Percentiles rank a stretch among this genome's conserved stretches.
These are phyloP conservation scores for Orthonyx spaldingii DNA, from an alignment of 2,113 vertebrate genomes.

Conservation along the genomic window DNA sequence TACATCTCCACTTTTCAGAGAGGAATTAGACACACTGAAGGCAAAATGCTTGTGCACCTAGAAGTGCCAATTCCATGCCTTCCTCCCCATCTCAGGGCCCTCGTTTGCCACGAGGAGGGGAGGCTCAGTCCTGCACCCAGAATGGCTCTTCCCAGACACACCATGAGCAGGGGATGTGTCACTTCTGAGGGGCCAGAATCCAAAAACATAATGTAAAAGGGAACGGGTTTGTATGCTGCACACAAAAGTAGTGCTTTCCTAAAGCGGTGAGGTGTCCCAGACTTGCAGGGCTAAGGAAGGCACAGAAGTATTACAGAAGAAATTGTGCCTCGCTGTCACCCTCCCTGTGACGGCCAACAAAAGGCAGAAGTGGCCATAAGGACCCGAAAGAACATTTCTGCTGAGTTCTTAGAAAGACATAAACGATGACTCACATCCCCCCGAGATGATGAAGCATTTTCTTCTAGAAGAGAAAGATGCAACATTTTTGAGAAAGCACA, in stretches of 20 bases:
- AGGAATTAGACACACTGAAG: neutral
- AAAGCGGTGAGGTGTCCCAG: neutral
- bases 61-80: neutral
- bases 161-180: fast-evolving
- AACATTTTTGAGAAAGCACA: neutral
- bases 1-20: neutral
- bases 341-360: fast-evolving
- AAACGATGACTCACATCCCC: fast-evolving
- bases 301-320: neutral
- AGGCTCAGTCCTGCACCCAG: neutral
- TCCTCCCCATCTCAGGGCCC: neutral
- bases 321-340: neutral
- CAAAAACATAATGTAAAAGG: neutral
- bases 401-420: neutral
- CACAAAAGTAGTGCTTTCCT: neutral
- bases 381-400: neutral
- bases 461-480: neutral
- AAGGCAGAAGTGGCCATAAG: neutral
- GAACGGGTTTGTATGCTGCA: neutral
- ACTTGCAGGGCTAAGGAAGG: neutral
- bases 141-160: neutral
- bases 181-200: neutral
- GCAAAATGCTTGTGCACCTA: neutral
- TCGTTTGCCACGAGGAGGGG: neutral
- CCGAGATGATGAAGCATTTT: neutral